These are phyloP conservation scores for Meloidogyne chitwoodi DNA, from an alignment of 1,140 invertebrate species.

Conservation along the genomic window DNA sequence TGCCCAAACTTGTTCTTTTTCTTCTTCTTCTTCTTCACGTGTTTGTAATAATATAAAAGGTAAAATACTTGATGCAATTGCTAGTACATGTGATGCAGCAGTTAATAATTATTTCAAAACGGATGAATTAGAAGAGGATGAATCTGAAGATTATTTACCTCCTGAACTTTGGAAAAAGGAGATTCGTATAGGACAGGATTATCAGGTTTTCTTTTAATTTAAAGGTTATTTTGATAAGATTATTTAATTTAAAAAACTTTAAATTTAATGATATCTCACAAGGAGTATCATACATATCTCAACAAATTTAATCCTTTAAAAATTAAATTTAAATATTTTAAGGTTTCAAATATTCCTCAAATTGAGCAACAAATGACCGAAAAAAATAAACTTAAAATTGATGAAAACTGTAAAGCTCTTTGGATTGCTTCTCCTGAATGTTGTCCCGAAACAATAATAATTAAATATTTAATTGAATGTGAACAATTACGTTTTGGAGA, in stretches of 20 bases:
- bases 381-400: neutral
- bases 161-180: constrained; percentile 9
- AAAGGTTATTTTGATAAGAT: too few relatives aligned
- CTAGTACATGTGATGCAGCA: neutral
- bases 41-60: neutral
- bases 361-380: neutral
- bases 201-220: neutral
- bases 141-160: constrained; percentile 16
- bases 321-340: too few relatives aligned
- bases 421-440: constrained; percentile 5
- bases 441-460: neutral
- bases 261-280: too few relatives aligned
- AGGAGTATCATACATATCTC: too few relatives aligned
- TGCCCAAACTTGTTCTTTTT: neutral
- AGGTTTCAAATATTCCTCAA: neutral
- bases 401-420: neutral
- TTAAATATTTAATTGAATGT: neutral
- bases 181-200: neutral
- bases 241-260: too few relatives aligned
- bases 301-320: too few relatives aligned
- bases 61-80: constrained; percentile 12
- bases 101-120: constrained; percentile 10
- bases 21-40: neutral
- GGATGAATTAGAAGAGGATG: constrained; percentile 23
- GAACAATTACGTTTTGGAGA: constrained; percentile 1